Base-by-base conservation (phyloP, 2,888 invertebrate genomes). In the Spilosoma lubricipeda region DNA sequence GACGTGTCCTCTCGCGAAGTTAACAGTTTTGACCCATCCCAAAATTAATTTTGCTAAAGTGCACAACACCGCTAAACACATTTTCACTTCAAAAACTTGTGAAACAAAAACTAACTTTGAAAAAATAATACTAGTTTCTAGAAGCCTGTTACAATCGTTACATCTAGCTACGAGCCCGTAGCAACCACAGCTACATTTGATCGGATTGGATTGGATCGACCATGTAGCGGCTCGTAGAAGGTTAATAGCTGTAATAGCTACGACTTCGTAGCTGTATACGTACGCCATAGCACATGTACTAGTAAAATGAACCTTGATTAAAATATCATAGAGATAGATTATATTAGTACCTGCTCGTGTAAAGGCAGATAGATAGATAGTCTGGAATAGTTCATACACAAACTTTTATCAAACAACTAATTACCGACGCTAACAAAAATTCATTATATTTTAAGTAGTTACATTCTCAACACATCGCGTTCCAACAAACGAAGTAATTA, bases 241-340 rank as follows among this genome's bases (percentile, higher is more conserved):
- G 71, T 64, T 69, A 36, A 56, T 59, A 42, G 39, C 52, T n/a
- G 36, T 75, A 78, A 67, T 39, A 45, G 74, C 64, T 74, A 76
- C 70, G 70, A 69, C 18, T 59, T 23, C 67, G 71, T 72, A 75
- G 65, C n/a, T 30, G 13, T 52, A 48, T 42, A 36, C 9, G 45
- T 71, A 70, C 64, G 20, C 23, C 39, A 39, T 69, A 65, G 69
- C 18, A 33, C 15, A 42, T 18, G 3, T 11, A 9, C n/a, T 0
- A 23, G 3, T 23, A n/a, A 56, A 56, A n/a, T 23, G 52, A 0
- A 56, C 23, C 23, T 48, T 0, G 23, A 52, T 48, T 8, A 52
- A 20, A 52, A 52, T 52, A 52, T 52, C 52, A 23, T 2, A 52
- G 9, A 23, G 5, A 48, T 42, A 42, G 42, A 42, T 5, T 42